Percentiles rank a stretch among this genome's conserved stretches.
Evolutionary conservation across 1,140 invertebrate genomes (phyloP).

Genomic region (Monomorium pharaonis): DNA sequence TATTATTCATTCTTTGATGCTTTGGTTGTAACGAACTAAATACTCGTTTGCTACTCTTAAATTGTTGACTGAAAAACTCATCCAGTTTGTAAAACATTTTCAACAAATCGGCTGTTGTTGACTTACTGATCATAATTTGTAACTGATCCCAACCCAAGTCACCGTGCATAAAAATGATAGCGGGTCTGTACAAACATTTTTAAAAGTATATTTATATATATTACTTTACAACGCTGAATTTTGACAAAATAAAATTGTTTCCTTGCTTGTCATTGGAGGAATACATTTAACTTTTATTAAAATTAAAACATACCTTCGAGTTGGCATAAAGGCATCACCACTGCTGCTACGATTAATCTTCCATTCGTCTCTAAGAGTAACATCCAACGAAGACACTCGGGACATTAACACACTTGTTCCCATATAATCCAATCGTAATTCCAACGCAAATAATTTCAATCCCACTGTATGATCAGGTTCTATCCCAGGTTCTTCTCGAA

Average conservation of each 20-base stretch:
- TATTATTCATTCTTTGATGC: slow-evolving; percentile 83
- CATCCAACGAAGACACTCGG: slow-evolving; percentile 92
- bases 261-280: background rate
- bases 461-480: slow-evolving; percentile 96
- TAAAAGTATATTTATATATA: background rate
- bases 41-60: slow-evolving; percentile 96
- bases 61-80: slow-evolving; percentile 98
- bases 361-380: slow-evolving; percentile 94
- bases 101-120: slow-evolving; percentile 97
- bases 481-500: slow-evolving; percentile 94
- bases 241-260: background rate
- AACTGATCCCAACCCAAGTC: slow-evolving; percentile 97
- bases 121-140: slow-evolving; percentile 98
- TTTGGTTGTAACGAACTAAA: slow-evolving; percentile 91
- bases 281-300: background rate
- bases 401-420: slow-evolving; percentile 97
- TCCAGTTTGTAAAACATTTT: slow-evolving; percentile 99
- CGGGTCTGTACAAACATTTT: slow-evolving; percentile 87
- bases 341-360: slow-evolving; percentile 85
- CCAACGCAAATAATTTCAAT: slow-evolving; percentile 93
- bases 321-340: slow-evolving; percentile 86
- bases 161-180: slow-evolving; percentile 96
- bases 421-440: slow-evolving; percentile 98
- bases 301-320: slow-evolving; percentile 82
- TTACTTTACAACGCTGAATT: background rate